These are phyloP conservation scores for Oostethus manadensis DNA, from an alignment of 2,113 vertebrate species.

Conservation along the genomic window DNA sequence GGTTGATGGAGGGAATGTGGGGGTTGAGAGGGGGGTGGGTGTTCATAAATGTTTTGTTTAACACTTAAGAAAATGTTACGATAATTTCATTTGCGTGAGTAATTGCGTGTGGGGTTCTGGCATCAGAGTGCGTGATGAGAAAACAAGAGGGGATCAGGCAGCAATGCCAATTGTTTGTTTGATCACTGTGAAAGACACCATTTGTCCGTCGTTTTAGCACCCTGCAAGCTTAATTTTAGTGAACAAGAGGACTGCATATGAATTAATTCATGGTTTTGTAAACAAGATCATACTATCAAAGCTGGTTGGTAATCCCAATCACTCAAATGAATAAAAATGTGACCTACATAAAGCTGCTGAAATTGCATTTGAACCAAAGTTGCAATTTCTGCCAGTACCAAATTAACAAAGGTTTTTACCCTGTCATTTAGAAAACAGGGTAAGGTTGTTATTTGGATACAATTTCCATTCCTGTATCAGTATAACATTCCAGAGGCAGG, in stretches of 20 bases:
- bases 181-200: constrained; percentile 30
- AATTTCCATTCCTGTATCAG: constrained; percentile 22
- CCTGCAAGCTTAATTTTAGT: constrained; percentile 8
- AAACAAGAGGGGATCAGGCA: constrained; percentile 30
- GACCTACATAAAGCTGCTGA: neutral
- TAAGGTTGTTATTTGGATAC: constrained; percentile 18
- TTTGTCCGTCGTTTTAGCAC: constrained; percentile 27
- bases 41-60: constrained; percentile 33
- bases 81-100: constrained; percentile 62
- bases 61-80: constrained; percentile 57
- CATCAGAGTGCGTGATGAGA: constrained; percentile 14
- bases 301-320: neutral
- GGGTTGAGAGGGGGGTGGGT: no score
- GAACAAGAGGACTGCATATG: constrained; percentile 14
- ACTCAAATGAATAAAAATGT: neutral
- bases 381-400: constrained; percentile 8
- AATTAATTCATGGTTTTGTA: constrained; percentile 7
- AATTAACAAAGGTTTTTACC: constrained; percentile 4
- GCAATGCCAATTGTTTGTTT: constrained; percentile 46
- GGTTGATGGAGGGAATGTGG: constrained; percentile 15
- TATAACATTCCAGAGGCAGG: constrained; percentile 35
- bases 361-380: neutral
- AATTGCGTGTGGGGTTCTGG: constrained; percentile 55
- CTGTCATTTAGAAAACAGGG: neutral
- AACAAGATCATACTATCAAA: neutral